phyloP scores from a whole-genome alignment of 2,113 vertebrate species.

The Psephotus haematonotus region DNA sequence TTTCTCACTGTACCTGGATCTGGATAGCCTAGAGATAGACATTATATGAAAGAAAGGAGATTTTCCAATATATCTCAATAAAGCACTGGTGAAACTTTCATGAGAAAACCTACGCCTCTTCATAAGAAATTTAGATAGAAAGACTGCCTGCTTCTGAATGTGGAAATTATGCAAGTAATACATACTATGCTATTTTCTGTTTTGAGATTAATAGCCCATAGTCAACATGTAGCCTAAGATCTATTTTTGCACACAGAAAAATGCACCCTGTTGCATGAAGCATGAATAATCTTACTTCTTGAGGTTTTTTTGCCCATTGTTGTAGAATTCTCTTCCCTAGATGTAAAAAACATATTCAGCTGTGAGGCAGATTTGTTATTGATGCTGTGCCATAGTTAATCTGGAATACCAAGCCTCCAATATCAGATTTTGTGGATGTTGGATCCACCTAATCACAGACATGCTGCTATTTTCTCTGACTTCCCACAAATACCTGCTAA shows the following conservation, averaged over 20 bases:
- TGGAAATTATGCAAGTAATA: slow-evolving; percentile 21
- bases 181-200: not conserved
- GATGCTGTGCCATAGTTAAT: not conserved
- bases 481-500: not conserved
- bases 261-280: not conserved
- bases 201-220: slow-evolving; percentile 24
- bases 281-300: not conserved
- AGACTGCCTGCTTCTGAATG: not conserved
- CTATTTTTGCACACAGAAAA: not conserved
- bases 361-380: not conserved
- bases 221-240: not conserved
- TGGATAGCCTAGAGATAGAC: slow-evolving; percentile 30
- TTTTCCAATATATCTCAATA: slow-evolving; percentile 30
- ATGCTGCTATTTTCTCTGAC: not conserved
- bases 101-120: not conserved
- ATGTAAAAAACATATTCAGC: not conserved
- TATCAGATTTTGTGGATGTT: not conserved
- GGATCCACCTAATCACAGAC: not conserved
- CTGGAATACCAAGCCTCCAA: not conserved
- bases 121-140: slow-evolving; percentile 5
- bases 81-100: slow-evolving; percentile 47
- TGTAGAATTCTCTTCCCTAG: not conserved
- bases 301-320: not conserved
- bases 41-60: not conserved
- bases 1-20: not conserved